Conservation (phyloP, 1,140 invertebrate genomes). For the Coelopa frigida region DNA sequence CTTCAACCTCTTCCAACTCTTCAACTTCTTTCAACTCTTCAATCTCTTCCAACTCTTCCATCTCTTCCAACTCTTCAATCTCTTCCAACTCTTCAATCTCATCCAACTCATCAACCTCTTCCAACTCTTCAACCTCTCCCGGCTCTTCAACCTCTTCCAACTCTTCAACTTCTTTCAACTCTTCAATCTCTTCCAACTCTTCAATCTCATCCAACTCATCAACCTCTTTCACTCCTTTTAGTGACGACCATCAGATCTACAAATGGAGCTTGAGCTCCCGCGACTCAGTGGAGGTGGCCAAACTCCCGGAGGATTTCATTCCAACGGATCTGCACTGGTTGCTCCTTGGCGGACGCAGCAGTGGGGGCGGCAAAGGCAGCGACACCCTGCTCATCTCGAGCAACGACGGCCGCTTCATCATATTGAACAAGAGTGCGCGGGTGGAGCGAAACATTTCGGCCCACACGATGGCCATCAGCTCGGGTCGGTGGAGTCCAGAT, state of each 20-base stretch:
- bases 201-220: too few relatives aligned
- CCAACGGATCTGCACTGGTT: constrained; percentile 83
- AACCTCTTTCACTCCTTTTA: too few relatives aligned
- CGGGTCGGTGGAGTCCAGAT: constrained; percentile 85
- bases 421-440: constrained; percentile 79
- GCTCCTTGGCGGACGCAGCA: constrained; percentile 49
- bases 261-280: constrained; percentile 79
- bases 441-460: constrained; percentile 90
- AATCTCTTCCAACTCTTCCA: too few relatives aligned
- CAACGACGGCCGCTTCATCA: constrained; percentile 71
- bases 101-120: too few relatives aligned
- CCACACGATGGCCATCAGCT: constrained; percentile 84
- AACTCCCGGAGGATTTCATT: constrained; percentile 74
- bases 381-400: constrained; percentile 83
- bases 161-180: too few relatives aligned
- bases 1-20: too few relatives aligned
- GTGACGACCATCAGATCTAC: constrained; percentile 85
- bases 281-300: constrained; percentile 67
- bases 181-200: too few relatives aligned
- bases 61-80: too few relatives aligned
- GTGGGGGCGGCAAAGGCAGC: constrained; percentile 57
- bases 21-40: too few relatives aligned
- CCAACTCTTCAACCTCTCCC: too few relatives aligned
- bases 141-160: too few relatives aligned
- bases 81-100: too few relatives aligned